Base-by-base conservation (phyloP, 1,140 invertebrate species). In the Drosophila rhopaloa region DNA sequence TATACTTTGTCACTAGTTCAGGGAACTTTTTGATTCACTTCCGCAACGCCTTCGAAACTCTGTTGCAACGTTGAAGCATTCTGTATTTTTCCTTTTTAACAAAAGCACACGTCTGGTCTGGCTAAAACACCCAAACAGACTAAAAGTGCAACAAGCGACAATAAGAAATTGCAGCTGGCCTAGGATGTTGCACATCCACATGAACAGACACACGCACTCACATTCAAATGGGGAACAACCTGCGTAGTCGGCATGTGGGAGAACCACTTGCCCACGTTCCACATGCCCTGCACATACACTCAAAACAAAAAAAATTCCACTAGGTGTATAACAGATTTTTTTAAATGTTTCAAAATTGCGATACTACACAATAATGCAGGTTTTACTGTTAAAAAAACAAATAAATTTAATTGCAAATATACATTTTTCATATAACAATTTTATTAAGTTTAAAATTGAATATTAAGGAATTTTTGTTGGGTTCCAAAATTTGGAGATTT, bases 171-270 rank as follows among this genome's bases (percentile, higher is more conserved):
- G 37, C 51, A 71, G 60, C 38, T 68, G 65, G 46, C 14, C 44
- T 29, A 53, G 65, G 65, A 68, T 53, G 65, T 68, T 53, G 44
- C 41, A 70, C 51, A 70, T 40, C 40, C 60, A 43, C 50, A 57
- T 56, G 40, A 53, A 6, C 62, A 60, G 37, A 32, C 50, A 77
- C 56, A n/a, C 40, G n/a, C 38, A 29, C 35, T 16, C 24, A 57
- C 56, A 62, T 40, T 38, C 50, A 48, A 57, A 19, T n/a, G 27
- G 24, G 60, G 47, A 38, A 67, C 65, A 62, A 38, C 44, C 48
- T 83, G 83, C 84, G 83, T 88, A 83, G 83, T 70, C 62, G 84
- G 78, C 59, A 53, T 77, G 83, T 88, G 84, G 83, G 83, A 66
- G 83, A 88, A 88, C 84, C 53, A 67, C 84, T 80, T 71, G 71